These are phyloP conservation scores for Trachelus iudaicus DNA, from an alignment of 2,888 invertebrate species.

Conservation along the genomic window DNA sequence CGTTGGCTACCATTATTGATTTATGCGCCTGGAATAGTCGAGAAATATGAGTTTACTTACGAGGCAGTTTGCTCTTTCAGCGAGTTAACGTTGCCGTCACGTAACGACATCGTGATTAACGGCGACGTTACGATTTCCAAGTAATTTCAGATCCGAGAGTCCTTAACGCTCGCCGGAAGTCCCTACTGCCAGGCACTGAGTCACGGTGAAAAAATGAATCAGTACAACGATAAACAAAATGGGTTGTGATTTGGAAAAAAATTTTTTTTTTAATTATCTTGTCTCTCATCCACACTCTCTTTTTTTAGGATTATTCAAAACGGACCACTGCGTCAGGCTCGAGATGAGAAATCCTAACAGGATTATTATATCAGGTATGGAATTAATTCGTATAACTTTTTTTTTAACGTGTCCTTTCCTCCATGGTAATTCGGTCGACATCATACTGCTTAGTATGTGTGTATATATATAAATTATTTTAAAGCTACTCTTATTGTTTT, in stretches of 20 bases:
- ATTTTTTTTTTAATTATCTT: neutral
- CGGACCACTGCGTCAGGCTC: neutral
- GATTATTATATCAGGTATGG: neutral
- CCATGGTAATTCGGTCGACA: neutral
- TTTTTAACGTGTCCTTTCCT: neutral
- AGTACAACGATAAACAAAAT: neutral
- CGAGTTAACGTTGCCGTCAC: neutral
- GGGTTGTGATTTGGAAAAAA: neutral
- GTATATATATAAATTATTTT: neutral
- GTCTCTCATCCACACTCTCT: neutral
- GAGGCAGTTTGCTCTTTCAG: neutral
- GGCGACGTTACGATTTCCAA: neutral
- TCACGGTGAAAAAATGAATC: neutral
- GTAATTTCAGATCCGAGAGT: neutral
- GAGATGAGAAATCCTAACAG: neutral
- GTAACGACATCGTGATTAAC: neutral
- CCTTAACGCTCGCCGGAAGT: neutral
- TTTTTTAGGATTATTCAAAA: neutral
- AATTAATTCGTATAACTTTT: neutral
- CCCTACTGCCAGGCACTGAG: neutral
- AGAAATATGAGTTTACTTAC: neutral
- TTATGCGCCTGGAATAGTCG: neutral
- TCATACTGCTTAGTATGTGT: neutral
- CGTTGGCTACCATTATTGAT: constrained; percentile 1
- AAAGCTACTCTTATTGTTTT: neutral